Evolutionary conservation across 2,888 invertebrate species (phyloP), one percentile per base, ranked within the genome.

Genomic region (Molanna angustata): DNA sequence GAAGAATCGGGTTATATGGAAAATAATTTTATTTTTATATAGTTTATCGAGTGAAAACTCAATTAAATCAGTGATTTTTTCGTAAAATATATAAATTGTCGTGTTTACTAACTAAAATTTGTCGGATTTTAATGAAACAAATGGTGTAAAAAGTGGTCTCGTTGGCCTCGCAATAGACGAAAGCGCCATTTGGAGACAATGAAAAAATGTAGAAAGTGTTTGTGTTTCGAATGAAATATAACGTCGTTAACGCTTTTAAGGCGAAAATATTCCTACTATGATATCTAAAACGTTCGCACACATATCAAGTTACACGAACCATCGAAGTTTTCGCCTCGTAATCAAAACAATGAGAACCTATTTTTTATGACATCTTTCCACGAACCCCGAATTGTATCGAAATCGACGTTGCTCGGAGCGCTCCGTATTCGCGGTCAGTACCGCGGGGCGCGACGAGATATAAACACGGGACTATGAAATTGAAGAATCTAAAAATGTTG

Each of bases 121-220:
- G n/a, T n/a, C n/a, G n/a, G n/a, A n/a, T n/a, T n/a, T n/a, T n/a
- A n/a, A n/a, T n/a, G n/a, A n/a, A n/a, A n/a, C n/a, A n/a, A n/a
- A n/a, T n/a, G n/a, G n/a, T 11, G 27, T 27, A 27, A 4, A 32
- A 32, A 27, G 48, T 40, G 40, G 18, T 48, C 2, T 20, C n/a
- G 40, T 40, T 17, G 22, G 17, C 40, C 48, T 20, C 27, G 22
- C 17, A 37, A 42, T 41, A 20, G 42, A 32, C 27, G 44, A 33
- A 49, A 49, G 40, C 53, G 53, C 53, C 53, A 53, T 53, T 53
- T 39, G 49, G 32, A 48, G 48, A 53, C 53, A 49, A 49, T 49
- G 53, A 49, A 49, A 47, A 53, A 52, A 49, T 46, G 39, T 42
- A 51, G 45, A 40, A 51, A 51, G 45, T 51, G 32, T 45, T 46